Evolutionary conservation across 2,113 vertebrate genomes (phyloP).

Genomic region (Elephas maximus): DNA sequence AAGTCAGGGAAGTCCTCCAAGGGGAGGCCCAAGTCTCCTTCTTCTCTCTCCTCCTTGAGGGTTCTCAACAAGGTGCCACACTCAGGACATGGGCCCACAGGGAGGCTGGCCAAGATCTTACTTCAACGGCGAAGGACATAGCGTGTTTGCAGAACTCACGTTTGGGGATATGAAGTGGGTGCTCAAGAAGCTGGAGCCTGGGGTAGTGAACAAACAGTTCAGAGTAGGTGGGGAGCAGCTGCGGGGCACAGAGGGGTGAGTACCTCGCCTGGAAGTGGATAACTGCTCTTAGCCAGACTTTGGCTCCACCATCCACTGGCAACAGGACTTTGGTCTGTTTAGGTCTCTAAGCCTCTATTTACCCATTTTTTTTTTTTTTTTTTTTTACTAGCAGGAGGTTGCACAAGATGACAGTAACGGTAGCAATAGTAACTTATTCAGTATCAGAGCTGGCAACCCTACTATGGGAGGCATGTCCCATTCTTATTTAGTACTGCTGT

Average conservation of each 20-base stretch:
- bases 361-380: not conserved
- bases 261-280: not conserved
- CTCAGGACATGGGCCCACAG: not conserved
- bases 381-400: not conserved
- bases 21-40: not conserved
- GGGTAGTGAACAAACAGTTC: not conserved
- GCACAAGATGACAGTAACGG: not conserved
- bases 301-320: not conserved
- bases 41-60: not conserved
- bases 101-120: not conserved
- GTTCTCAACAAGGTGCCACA: not conserved
- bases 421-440: not conserved
- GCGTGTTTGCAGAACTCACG: not conserved
- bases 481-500: not conserved
- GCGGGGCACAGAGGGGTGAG: not conserved
- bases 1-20: not conserved
- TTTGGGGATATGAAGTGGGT: no score
- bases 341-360: not conserved
- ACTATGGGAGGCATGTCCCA: not conserved
- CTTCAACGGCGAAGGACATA: not conserved
- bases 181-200: not conserved
- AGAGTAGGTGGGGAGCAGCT: not conserved
- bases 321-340: not conserved
- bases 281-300: not conserved
- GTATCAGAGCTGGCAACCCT: not conserved